Conservation (phyloP, 2,888 invertebrate genomes). For the Cephonodes hylas region DNA sequence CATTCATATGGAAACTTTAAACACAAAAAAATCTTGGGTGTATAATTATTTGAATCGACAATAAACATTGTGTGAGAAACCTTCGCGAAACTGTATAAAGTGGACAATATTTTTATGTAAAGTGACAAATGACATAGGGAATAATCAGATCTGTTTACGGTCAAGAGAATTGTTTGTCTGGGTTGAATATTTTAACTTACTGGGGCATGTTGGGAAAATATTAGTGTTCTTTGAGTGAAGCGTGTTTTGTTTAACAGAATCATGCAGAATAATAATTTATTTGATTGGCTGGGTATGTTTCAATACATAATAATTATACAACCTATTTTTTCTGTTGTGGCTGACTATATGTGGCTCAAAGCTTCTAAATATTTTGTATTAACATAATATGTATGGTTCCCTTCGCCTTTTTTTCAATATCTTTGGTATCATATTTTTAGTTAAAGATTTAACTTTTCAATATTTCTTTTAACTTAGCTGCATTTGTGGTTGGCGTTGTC, state of each 20-base stretch:
- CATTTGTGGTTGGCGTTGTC: too few species aligned
- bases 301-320: too few species aligned
- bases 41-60: background rate
- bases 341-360: too few species aligned
- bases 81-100: background rate
- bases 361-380: too few species aligned
- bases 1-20: too few species aligned
- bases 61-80: background rate
- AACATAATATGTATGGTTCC: too few species aligned
- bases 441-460: too few species aligned
- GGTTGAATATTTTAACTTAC: too few species aligned
- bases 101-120: background rate
- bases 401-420: too few species aligned
- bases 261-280: background rate
- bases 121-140: background rate
- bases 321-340: too few species aligned
- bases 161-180: background rate
- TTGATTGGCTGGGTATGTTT: background rate
- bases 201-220: background rate
- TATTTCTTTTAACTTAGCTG: too few species aligned
- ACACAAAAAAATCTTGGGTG: background rate
- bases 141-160: background rate
- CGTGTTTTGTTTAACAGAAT: background rate
- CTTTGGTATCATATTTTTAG: too few species aligned
- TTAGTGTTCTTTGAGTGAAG: background rate